Base-by-base conservation (phyloP, 2,888 invertebrate genomes). In the Psylliodes chrysocephalus region DNA sequence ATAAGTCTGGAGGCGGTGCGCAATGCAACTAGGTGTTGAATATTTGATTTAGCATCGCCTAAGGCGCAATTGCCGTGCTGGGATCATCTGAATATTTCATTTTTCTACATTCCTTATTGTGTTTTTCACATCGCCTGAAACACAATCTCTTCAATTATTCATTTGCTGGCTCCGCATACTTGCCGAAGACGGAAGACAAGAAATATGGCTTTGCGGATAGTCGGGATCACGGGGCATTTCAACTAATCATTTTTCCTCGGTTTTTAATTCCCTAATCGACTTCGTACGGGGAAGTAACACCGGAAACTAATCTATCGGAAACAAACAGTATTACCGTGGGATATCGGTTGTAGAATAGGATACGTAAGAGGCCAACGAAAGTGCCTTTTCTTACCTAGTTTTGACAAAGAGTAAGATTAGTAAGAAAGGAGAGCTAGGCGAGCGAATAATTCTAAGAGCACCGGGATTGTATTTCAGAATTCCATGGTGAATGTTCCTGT, bases 141-240 rank as follows among this genome's bases (percentile, higher is more conserved):
- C 78, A 75, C 77, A 77, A 78, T 77, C 78, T 77, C 72, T 74
- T 76, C 69, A 73, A 76, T 75, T 73, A 76, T 76, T 75, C 72
- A 76, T 73, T 28, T 6, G 47, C 33, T 47, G 56, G 51, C 52
- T 62, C 56, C 56, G 67, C 60, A 68, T 66, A 63, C 51, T 54
- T 65, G 60, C 42, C 38, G 64, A 60, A 62, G 59, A 68, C 64
- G 66, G 61, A 66, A 54, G 53, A 63, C 57, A 33, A 57, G 66
- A 44, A 54, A 42, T 54, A 54, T 28, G 28, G 57, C 8, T 30
- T 33, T 35, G 25, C n/a, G 35, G 30, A 8, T 30, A 8, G 1
- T 3, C 10, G 7, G 30, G 30, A 30, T 30, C 10, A 10, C 1
- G 30, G 30, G 30, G 30, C 30, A 8, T 30, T 30, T 30, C 6